These are phyloP conservation scores for Halocynthia roretzi DNA, from an alignment of 23 tunicate genomes.

Conservation along the genomic window DNA sequence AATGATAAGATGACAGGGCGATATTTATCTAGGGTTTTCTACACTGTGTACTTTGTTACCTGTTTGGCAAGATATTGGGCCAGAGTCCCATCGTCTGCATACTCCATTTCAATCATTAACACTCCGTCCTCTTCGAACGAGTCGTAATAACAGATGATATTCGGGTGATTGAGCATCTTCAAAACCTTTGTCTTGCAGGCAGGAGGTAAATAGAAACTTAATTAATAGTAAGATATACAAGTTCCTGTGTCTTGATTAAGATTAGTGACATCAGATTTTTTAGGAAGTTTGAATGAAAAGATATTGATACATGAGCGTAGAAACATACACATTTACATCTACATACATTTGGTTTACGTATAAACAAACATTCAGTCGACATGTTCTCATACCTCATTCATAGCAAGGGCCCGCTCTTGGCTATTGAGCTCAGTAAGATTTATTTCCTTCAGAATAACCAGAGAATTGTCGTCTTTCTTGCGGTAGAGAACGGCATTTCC, in stretches of 20 bases:
- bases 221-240: too few relatives aligned
- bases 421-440: conserved; percentile 84
- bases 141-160: conserved; percentile 89
- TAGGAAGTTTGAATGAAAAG: too few relatives aligned
- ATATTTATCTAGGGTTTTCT: neutral
- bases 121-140: conserved; percentile 91
- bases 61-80: conserved; percentile 72
- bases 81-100: conserved; percentile 91
- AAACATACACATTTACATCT: too few relatives aligned
- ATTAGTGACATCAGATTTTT: too few relatives aligned
- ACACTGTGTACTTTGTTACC: conserved; percentile 17
- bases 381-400: conserved; percentile 61
- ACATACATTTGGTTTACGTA: too few relatives aligned
- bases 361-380: too few relatives aligned
- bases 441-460: conserved; percentile 90
- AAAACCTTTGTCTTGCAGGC: conserved; percentile 46
- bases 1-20: neutral
- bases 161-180: conserved; percentile 85
- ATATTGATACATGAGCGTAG: too few relatives aligned
- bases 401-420: conserved; percentile 80
- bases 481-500: conserved; percentile 88
- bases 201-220: too few relatives aligned
- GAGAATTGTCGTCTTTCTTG: conserved; percentile 92
- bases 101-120: conserved; percentile 96
- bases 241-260: too few relatives aligned